Conservation (phyloP, 2,113 vertebrate genomes). For the Tylochromis polylepis region DNA sequence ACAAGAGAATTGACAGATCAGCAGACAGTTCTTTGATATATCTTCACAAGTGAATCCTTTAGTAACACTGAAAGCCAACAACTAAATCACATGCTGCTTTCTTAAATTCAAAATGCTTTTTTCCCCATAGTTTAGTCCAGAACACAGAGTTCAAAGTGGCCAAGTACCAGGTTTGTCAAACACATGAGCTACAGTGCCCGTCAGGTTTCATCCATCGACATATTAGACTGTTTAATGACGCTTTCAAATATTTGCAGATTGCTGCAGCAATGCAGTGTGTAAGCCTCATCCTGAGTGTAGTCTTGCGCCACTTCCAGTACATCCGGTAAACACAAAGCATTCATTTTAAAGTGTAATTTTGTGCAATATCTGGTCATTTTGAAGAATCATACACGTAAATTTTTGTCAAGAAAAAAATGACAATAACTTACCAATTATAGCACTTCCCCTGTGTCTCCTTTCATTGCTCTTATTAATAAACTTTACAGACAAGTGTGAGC, state of each 20-base stretch:
- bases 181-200: neutral
- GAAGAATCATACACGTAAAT: neutral
- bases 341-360: neutral
- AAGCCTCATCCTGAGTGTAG: neutral
- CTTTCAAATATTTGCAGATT: neutral
- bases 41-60: neutral
- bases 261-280: neutral
- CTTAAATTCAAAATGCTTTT: neutral
- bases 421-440: neutral
- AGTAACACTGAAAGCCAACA: neutral
- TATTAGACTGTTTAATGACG: neutral
- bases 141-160: neutral
- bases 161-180: neutral
- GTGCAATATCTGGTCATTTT: neutral
- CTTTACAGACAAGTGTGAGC: neutral
- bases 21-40: neutral
- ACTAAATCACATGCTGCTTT: neutral
- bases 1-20: neutral
- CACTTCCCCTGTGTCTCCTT: neutral
- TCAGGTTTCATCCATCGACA: neutral
- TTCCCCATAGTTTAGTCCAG: neutral
- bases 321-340: rapidly evolving
- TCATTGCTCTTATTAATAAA: neutral
- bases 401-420: neutral
- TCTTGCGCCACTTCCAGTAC: neutral